A percentile compares a stretch with the other conserved stretches of the same genome.
phyloP scores from a whole-genome alignment of 2,113 vertebrate genomes.

The Dasyprocta punctata region DNA sequence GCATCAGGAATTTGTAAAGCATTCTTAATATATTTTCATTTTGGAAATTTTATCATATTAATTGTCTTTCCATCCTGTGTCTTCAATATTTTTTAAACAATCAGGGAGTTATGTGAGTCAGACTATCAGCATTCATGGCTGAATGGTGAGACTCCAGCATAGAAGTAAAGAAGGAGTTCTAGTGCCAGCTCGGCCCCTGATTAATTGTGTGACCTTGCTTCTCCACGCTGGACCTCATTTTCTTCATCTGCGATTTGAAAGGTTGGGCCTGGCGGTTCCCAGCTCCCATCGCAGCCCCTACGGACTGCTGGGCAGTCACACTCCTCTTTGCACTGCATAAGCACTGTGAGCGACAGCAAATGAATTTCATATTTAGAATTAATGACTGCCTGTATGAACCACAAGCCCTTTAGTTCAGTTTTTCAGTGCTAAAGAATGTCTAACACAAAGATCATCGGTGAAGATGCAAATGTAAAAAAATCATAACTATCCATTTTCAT shows the following conservation, averaged over 20 bases:
- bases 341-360: conserved; percentile 62
- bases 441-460: conserved; percentile 70
- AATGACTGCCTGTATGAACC: conserved; percentile 52
- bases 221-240: neutral
- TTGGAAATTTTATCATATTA: conserved; percentile 51
- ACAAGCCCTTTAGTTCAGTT: conserved; percentile 58
- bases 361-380: conserved; percentile 74
- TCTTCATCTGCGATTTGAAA: conserved; percentile 53
- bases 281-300: neutral
- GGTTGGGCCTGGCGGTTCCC: conserved; percentile 34
- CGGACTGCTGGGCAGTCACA: neutral
- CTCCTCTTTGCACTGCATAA: conserved; percentile 56
- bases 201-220: conserved; percentile 64
- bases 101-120: neutral
- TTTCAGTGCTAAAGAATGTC: conserved; percentile 66
- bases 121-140: neutral
- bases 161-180: conserved; percentile 45
- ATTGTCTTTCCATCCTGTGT: neutral
- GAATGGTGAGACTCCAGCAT: conserved; percentile 17
- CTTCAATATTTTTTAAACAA: conserved; percentile 2
- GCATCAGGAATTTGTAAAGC: conserved; percentile 10
- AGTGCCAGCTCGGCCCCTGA: conserved; percentile 34
- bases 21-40: conserved; percentile 56
- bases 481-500: conserved; percentile 69
- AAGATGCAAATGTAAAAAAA: conserved; percentile 73